Conservation (phyloP, 2,888 invertebrate species). For the Catocala sponsa region DNA sequence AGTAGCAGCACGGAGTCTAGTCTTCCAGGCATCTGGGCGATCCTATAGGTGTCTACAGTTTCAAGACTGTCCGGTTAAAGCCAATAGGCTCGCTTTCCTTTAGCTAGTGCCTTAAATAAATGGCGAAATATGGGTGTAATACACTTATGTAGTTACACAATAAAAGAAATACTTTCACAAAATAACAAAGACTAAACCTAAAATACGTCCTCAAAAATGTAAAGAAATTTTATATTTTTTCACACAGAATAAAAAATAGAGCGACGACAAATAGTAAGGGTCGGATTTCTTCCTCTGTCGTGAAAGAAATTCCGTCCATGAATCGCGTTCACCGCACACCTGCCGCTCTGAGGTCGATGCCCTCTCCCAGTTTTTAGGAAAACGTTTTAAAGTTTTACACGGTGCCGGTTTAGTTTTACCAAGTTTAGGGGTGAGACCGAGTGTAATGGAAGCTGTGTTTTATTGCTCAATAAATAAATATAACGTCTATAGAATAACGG, state of each 20-base stretch:
- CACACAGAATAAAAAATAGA: neutral
- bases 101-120: too few species aligned
- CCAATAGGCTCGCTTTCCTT: too few species aligned
- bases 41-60: too few species aligned
- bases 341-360: conserved; percentile 54
- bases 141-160: too few species aligned
- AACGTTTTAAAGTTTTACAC: conserved; percentile 49
- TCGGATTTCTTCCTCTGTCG: conserved; percentile 55
- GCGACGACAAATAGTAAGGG: conserved; percentile 48
- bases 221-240: neutral
- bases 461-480: neutral
- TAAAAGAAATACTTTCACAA: too few species aligned
- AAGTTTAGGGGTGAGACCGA: conserved; percentile 9
- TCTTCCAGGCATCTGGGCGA: too few species aligned
- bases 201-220: too few species aligned
- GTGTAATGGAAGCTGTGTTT: conserved; percentile 10
- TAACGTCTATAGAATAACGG: neutral
- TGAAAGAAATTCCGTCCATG: conserved; percentile 58
- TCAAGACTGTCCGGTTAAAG: too few species aligned
- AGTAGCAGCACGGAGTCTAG: too few species aligned
- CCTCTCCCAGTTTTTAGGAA: conserved; percentile 37
- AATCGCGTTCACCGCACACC: conserved; percentile 58
- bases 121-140: too few species aligned
- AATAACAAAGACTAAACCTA: too few species aligned
- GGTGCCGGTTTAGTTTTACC: conserved; percentile 13